These are phyloP conservation scores for Onthophagus taurus DNA, from an alignment of 1,140 invertebrate genomes.

Conservation along the genomic window DNA sequence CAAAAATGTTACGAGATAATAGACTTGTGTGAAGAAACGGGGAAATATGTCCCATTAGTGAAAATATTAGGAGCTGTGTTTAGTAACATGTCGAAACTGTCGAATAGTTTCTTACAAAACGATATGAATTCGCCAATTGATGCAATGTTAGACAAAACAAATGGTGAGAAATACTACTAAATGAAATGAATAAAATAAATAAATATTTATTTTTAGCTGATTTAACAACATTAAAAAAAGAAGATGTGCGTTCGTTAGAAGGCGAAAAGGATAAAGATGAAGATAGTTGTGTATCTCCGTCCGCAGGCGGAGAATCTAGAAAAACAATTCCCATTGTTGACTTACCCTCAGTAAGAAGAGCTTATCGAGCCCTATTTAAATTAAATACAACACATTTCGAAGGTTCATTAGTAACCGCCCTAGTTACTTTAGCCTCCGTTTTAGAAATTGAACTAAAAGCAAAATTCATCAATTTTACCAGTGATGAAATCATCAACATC, in stretches of 20 bases:
- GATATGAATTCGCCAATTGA: conserved; percentile 19
- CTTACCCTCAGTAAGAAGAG: conserved; percentile 50
- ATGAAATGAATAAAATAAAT: too few species aligned
- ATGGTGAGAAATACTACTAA: conserved; percentile 9
- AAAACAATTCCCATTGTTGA: conserved; percentile 33
- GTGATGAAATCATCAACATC: conserved; percentile 58
- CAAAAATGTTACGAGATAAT: conserved; percentile 54
- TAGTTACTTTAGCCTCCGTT: conserved; percentile 61
- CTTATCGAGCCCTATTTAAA: conserved; percentile 51
- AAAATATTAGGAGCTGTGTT: conserved; percentile 63
- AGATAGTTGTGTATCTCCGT: conserved; percentile 47
- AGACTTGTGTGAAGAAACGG: conserved; percentile 49
- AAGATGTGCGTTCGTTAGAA: conserved; percentile 58
- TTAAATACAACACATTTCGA: conserved; percentile 45
- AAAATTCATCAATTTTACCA: conserved; percentile 41
- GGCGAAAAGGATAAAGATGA: conserved; percentile 78
- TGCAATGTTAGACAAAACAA: conserved; percentile 12
- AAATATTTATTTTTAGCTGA: conserved; percentile 31
- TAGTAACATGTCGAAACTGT: conserved; percentile 58
- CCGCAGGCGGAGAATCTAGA: conserved; percentile 13
- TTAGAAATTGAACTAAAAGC: conserved; percentile 63
- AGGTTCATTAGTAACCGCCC: conserved; percentile 66
- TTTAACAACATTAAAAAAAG: conserved; percentile 47
- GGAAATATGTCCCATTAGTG: conserved; percentile 56
- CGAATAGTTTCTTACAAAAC: conserved; percentile 53